Base-by-base conservation (phyloP, 1,140 invertebrate species). In the Drosophila novamexicana region DNA sequence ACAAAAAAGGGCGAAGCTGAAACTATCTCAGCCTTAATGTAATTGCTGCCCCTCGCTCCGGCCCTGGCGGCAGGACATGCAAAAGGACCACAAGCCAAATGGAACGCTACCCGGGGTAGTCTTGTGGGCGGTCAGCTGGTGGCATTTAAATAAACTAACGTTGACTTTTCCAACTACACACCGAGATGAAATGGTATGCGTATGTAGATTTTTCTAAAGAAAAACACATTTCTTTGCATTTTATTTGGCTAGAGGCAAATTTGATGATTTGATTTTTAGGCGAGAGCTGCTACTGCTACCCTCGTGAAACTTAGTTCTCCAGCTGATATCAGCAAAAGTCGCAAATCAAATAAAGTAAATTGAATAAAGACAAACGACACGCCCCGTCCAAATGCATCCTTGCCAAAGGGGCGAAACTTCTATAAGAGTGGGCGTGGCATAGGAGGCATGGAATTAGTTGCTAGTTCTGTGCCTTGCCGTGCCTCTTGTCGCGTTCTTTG, bases 311-410 rank as follows among this genome's bases (percentile, higher is more conserved):
- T 64, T 75, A 52, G 40, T 65, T 67, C 83, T 73, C 63, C 63
- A 59, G 69, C 69, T 75, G 81, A 85, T 86, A 85, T 86, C 80
- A 83, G 81, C 70, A 89, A 73, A 88, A 84, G 79, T 88, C 80
- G 80, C 84, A 88, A 88, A 88, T 88, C 84, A 88, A 88, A 88
- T 88, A 89, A 88, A 84, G 64, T 77, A 84, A 88, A 88, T 88
- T 88, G 84, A 88, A 88, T 88, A 89, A 89, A 89, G 84, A 89
- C 76, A 84, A 89, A 69, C 64, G 79, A 68, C 76, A 79, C 83
- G 67, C 83, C 50, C 49, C n/a, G 52, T 34, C 61, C 40, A 6
- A 32, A 54, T 22, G 37, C 45, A 22, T 22, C 56, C 68, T 10
- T 4, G 47, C 59, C 7, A 40, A 32, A 49, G 12, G 40, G 49